Percentiles rank a stretch among this genome's conserved stretches.
These are phyloP conservation scores for Moxostoma hubbsi DNA, from an alignment of 2,797 vertebrate genomes.

Conservation along the genomic window DNA sequence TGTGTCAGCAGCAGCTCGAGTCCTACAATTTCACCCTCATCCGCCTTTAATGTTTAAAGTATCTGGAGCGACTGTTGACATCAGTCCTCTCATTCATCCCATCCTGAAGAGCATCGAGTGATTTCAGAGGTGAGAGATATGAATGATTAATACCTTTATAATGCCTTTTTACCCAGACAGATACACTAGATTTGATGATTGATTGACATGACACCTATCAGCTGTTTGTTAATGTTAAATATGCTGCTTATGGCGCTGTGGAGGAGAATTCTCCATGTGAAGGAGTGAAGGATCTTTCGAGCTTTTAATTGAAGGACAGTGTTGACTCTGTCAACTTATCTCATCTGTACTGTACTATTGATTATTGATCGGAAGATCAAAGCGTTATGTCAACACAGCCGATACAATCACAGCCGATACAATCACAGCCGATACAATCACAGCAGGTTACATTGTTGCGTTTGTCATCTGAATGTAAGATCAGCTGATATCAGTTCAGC, in stretches of 20 bases:
- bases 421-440: too few species aligned
- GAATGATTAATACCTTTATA: too few species aligned
- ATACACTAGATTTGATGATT: background rate
- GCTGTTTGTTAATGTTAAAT: background rate
- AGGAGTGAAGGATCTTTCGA: background rate
- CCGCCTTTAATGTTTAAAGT: background rate
- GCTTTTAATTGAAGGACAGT: background rate
- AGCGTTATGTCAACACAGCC: background rate
- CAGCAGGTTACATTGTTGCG: background rate
- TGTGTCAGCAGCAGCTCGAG: background rate
- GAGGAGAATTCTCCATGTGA: slow-evolving; percentile 21
- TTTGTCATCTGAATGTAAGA: background rate
- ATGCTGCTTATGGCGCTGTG: background rate
- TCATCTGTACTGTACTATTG: background rate
- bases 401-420: too few species aligned
- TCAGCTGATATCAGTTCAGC: background rate
- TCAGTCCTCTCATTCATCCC: background rate
- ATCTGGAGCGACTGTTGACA: background rate
- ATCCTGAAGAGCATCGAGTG: background rate
- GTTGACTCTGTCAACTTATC: background rate
- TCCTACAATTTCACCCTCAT: background rate
- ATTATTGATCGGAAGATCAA: background rate
- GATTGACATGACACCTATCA: background rate
- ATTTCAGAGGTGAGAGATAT: background rate
- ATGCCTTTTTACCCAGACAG: background rate